Base-by-base conservation (phyloP, 2,888 invertebrate genomes). In the Melinopterus prodromus region DNA sequence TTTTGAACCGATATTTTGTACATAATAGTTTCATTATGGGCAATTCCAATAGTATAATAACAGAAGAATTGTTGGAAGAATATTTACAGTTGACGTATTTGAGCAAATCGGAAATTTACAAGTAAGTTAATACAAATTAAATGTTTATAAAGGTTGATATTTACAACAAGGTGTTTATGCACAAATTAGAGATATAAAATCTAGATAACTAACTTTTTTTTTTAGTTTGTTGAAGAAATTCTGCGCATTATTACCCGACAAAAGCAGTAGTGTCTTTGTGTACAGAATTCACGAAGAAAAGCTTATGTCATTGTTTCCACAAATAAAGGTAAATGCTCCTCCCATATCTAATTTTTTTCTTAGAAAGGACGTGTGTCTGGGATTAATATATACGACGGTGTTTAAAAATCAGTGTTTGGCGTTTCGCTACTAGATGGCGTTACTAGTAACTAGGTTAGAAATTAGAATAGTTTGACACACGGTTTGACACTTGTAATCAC, bases 231-330 rank as follows among this genome's bases (percentile, higher is more conserved):
- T 91, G 89, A 92, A 92, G 85, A 91, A 91, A 83, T 92, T 93
- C 84, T 87, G 90, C 84, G 90, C 90, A 0, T 90, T 93, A 6
- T 89, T 90, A 78, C 89, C 90, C 6, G 89, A 87, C 38, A 89
- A 90, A 84, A 83, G 92, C 26, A 81, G 88, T 14, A 87, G 87
- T 14, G 88, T 92, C 86, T 89, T 89, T 77, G 85, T 91, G 81
- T 89, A 91, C 81, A 89, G 93, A 84, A 92, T 92, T 87, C 88
- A 89, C 26, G 90, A 88, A 82, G 89, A 91, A 38, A 88, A 90
- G 71, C 90, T 94, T 16, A 88, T 93, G 69, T 90, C 91, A 81
- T 90, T 92, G 81, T 94, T 95, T 89, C 92, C 93, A 6, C 93
- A 94, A 84, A 88, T 95, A 71, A 92, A 91, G 90, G 95, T 94